Conservation (phyloP, 2,888 invertebrate species). For the Hydroisotoma schaefferi region DNA sequence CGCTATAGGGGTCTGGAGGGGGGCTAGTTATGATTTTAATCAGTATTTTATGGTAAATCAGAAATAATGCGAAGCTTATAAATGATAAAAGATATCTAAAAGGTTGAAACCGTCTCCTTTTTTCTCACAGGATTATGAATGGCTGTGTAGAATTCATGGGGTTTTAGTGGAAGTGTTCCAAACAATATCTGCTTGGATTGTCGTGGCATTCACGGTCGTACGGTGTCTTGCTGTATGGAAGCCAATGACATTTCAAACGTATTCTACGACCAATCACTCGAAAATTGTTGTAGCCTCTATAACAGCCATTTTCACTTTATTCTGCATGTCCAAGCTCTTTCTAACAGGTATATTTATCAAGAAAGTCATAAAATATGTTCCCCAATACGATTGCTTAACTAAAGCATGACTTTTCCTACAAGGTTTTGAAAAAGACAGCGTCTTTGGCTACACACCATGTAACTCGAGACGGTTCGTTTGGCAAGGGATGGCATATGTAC, state of each 20-base stretch:
- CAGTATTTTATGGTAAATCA: conserved; percentile 51
- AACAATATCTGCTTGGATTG: conserved; percentile 53
- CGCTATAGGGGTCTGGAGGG: conserved; percentile 51
- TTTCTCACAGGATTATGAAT: conserved; percentile 37
- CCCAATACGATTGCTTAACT: background rate
- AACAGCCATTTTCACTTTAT: conserved; percentile 38
- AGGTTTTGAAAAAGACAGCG: conserved; percentile 54
- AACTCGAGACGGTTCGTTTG: conserved; percentile 49
- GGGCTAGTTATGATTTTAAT: conserved; percentile 50
- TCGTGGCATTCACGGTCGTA: conserved; percentile 52
- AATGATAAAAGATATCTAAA: background rate
- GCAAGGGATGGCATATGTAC: conserved; percentile 51
- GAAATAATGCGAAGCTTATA: background rate
- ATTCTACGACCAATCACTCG: conserved; percentile 23
- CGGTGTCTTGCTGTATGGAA: conserved; percentile 47
- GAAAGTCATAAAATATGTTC: background rate
- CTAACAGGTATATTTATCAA: conserved; percentile 50
- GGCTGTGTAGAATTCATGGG: conserved; percentile 48
- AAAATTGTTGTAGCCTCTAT: conserved; percentile 30
- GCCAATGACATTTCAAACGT: conserved; percentile 37
- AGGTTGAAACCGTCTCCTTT: background rate
- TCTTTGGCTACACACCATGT: conserved; percentile 52
- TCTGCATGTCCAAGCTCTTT: conserved; percentile 51
- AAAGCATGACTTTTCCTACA: conserved; percentile 5
- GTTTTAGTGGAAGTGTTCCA: conserved; percentile 51